Evolutionary conservation across 2,797 vertebrate species (phyloP).

Genomic region (Coendou prehensilis): DNA sequence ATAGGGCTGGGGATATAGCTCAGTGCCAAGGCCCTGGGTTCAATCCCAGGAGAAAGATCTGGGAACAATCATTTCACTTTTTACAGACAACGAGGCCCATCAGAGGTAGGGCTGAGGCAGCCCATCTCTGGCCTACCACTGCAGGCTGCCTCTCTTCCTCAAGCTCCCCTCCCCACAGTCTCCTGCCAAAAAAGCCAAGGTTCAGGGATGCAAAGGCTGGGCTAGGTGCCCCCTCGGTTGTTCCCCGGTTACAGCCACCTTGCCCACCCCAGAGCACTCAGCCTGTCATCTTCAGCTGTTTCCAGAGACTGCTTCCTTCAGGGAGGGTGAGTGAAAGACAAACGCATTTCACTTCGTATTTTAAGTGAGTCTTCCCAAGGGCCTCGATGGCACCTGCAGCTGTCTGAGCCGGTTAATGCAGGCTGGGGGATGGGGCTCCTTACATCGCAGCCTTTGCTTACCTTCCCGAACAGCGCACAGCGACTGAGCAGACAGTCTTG

Average conservation of each 20-base stretch:
- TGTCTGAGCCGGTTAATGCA: background rate
- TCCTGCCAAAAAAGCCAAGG: background rate
- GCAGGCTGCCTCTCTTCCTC: background rate
- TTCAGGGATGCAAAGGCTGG: background rate
- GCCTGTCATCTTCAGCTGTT: background rate
- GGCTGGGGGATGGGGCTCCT: conserved; percentile 7
- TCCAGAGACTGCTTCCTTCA: background rate
- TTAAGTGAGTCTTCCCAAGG: background rate
- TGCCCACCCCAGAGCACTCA: background rate
- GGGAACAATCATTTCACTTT: conserved; percentile 1
- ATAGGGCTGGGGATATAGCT: background rate
- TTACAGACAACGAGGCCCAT: background rate
- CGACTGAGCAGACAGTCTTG: background rate
- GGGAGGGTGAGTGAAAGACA: background rate
- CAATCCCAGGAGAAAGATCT: background rate
- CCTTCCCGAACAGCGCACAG: background rate
- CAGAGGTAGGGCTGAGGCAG: background rate
- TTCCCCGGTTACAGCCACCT: background rate
- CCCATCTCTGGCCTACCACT: background rate
- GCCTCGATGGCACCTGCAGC: background rate
- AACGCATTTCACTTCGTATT: background rate
- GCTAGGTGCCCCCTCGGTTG: background rate
- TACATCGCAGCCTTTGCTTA: background rate
- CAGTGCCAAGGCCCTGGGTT: background rate
- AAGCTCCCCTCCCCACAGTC: too few relatives aligned